These are phyloP conservation scores for Synanthedon vespiformis DNA, from an alignment of 2,888 invertebrate genomes.

Conservation along the genomic window DNA sequence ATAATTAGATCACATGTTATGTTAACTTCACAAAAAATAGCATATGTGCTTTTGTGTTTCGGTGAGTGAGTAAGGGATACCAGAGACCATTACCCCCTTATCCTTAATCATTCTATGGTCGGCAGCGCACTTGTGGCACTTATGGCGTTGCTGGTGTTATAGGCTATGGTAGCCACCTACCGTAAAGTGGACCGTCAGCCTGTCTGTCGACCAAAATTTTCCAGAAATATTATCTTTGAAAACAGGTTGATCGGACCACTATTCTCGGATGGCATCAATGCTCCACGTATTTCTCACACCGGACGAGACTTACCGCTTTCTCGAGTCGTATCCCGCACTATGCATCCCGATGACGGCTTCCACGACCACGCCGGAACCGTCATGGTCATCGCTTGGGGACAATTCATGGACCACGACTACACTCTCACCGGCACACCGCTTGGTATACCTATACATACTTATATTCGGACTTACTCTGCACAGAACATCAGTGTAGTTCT, in stretches of 20 bases:
- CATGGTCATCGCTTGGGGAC: constrained; percentile 95
- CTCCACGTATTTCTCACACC: constrained; percentile 83
- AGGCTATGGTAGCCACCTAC: too few relatives aligned
- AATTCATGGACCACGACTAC: constrained; percentile 95
- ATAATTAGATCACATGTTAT: too few relatives aligned
- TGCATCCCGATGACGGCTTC: constrained; percentile 93
- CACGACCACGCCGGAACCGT: constrained; percentile 95
- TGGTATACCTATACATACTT: constrained; percentile 73
- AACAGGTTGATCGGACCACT: constrained; percentile 80
- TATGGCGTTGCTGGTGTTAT: too few relatives aligned
- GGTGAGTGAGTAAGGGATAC: too few relatives aligned
- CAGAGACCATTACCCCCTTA: too few relatives aligned
- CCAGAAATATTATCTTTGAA: background rate
- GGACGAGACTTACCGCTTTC: constrained; percentile 84
- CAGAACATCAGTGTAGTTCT: too few relatives aligned
- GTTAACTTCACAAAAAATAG: background rate
- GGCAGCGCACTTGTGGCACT: too few relatives aligned
- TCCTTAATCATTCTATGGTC: too few relatives aligned
- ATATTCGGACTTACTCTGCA: too few relatives aligned
- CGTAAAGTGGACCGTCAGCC: too few relatives aligned
- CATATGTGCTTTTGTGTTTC: too few relatives aligned
- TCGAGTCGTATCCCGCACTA: constrained; percentile 87
- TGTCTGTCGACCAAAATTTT: too few relatives aligned
- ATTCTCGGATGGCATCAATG: constrained; percentile 86
- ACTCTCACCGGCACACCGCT: constrained; percentile 89